Base-by-base conservation (phyloP, 2,113 vertebrate genomes). In the Hippoglossus stenolepis region DNA sequence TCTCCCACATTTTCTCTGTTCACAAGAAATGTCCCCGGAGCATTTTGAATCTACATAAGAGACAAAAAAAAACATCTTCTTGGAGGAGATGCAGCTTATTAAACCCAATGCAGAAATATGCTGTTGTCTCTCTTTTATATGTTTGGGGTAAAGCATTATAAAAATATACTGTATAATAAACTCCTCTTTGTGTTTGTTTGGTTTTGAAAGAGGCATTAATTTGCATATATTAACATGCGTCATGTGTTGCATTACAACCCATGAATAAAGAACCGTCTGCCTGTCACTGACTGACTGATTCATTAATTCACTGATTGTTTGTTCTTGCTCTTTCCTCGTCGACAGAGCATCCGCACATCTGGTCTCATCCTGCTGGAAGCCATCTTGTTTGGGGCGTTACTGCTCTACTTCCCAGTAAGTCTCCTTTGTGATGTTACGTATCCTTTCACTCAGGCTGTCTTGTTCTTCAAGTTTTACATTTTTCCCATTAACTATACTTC, bases 391-490 rank as follows among this genome's bases (percentile, higher is more conserved):
- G 97, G 97, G 71, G 95, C 96, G 23, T 90, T 98, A 70, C 95
- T 98, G 79, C 95, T 98, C 5, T 97, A 98, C 91, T 96, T 97
- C 73, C 96, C 97, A 0, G 97, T 98, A 94, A 97, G 96, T 95
- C 70, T 75, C 26, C 5, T 18, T 18, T 51, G 47, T 51, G 11
- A 38, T 38, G 35, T 38, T 10, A 38, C 35, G 31, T 31, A 7
- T 31, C 31, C 6, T 31, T 38, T 38, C 8, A 38, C 35, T 38
- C 35, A 38, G 35, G 9, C 35, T 38, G 9, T 38, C 35, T 14
- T 0, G 35, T 49, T 58, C 9, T 10, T 38, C 35, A 26, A 51
- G 45, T 73, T n/a, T 69, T 24, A 43, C 13, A 49, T 20, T 8
- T 20, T 18, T 11, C 51, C n/a, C 10, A 43, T 13, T 12, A 11